phyloP scores from a whole-genome alignment of 1,140 invertebrate species.

The Cydia strobilella region DNA sequence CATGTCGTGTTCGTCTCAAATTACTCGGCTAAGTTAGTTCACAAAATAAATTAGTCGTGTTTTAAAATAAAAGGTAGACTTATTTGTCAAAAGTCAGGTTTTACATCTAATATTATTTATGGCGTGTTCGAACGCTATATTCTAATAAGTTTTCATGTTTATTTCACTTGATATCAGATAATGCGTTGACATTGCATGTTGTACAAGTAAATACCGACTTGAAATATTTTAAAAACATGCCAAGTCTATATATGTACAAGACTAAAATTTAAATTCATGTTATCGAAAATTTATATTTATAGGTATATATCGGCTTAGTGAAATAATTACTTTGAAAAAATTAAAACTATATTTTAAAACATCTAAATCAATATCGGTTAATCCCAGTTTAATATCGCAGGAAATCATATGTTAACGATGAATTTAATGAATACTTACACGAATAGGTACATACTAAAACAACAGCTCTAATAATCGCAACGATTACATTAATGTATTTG shows the following conservation, averaged over 20 bases:
- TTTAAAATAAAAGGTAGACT: conserved; percentile 7
- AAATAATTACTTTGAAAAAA: too few relatives aligned
- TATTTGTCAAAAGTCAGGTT: conserved; percentile 27
- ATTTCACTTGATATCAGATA: neutral
- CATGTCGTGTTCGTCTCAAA: neutral
- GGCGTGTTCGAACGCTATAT: neutral
- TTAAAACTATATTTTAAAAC: too few relatives aligned
- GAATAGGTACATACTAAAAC: too few relatives aligned
- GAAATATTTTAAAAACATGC: neutral
- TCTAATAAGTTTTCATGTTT: conserved; percentile 1
- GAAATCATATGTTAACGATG: too few relatives aligned
- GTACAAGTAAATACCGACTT: neutral
- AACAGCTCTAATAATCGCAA: neutral
- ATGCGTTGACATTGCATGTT: conserved; percentile 28
- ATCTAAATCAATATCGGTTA: too few relatives aligned
- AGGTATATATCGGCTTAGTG: too few relatives aligned
- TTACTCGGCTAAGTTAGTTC: conserved; percentile 15
- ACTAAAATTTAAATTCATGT: too few relatives aligned
- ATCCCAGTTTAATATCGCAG: too few relatives aligned
- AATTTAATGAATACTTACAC: too few relatives aligned
- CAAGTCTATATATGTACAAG: too few relatives aligned
- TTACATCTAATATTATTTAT: neutral
- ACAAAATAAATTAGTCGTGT: conserved; percentile 10
- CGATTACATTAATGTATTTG: neutral
- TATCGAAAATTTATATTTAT: too few relatives aligned